Conservation (phyloP, 2,888 invertebrate species). For the Hydrotaea cyrtoneurina region DNA sequence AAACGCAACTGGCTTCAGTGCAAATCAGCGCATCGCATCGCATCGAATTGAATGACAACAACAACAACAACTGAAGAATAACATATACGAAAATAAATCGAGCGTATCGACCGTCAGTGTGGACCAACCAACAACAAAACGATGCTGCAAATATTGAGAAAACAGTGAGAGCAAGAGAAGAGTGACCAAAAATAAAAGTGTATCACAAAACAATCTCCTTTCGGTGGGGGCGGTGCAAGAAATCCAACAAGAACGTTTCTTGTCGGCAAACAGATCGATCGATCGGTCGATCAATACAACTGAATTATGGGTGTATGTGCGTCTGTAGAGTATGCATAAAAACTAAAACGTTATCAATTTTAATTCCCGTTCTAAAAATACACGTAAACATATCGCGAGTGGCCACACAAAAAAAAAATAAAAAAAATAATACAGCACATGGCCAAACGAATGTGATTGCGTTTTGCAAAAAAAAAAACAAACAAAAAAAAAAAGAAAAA, state of each 20-base stretch:
- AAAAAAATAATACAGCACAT: constrained; percentile 15
- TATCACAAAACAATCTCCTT: not conserved
- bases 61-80: not conserved
- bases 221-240: not conserved
- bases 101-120: not conserved
- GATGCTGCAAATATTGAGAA: not conserved
- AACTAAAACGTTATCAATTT: constrained; percentile 4
- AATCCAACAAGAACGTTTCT: not conserved
- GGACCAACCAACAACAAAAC: not conserved
- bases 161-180: constrained; percentile 5
- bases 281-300: not conserved
- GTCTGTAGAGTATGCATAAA: not conserved
- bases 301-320: not conserved
- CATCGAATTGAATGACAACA: not conserved
- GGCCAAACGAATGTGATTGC: constrained; percentile 15
- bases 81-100: constrained; percentile 15
- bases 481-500: constrained; percentile 41
- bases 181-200: not conserved
- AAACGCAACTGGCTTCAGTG: constrained; percentile 12
- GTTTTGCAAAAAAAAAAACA: constrained; percentile 25
- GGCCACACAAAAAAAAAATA: constrained; percentile 31
- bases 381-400: not conserved
- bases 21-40: not conserved
- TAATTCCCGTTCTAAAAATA: constrained; percentile 26
- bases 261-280: not conserved